Base-by-base conservation (phyloP, 2,113 vertebrate species). In the Melozone crissalis region DNA sequence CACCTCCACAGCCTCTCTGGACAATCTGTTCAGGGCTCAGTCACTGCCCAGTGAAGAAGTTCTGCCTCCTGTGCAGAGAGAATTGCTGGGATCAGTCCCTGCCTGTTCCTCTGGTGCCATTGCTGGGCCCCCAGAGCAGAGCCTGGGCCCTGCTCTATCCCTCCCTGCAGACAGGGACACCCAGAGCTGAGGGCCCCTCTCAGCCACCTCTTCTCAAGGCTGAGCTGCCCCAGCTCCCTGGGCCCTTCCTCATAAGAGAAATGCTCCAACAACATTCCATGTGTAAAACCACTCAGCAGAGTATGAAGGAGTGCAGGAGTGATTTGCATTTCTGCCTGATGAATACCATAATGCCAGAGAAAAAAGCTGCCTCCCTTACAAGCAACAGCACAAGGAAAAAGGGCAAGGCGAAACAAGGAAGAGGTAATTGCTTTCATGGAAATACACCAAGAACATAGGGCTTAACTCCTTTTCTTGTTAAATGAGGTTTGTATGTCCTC, bases 21-120 rank as follows among this genome's bases (percentile, higher is more conserved):
- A 33, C 63, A 67, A 39, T 33, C 21, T 39, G 14, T 26, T 75
- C 9, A 15, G 54, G 30, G 30, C 47, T 81, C 2, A 1, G 46
- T 10, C 61, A 30, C 33, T 28, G 39, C 7, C 8, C 28, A 61
- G 39, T 19, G 24, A 13, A 66, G 18, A 33, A 46, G 13, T 41
- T n/a, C 1, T 46, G 54, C 28, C 23, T 24, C 28, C 41, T 46
- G 46, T 26, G 11, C 33, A 61, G 54, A 13, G 20, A 6, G 9
- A 72, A 30, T 14, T 51, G 15, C 54, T n/a, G 46, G 15, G 39
- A 1, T 41, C 55, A 69, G 13, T 6, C 15, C 10, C 18, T 37
- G 26, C 22, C 41, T 1, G 0, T 43, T 1, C 4, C 55, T 63
- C 63, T 49, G 51, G 47, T 15, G 63, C 71, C 41, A 27, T 2